Percentiles rank a stretch among this genome's conserved stretches.
phyloP scores from a whole-genome alignment of 2,113 vertebrate species.

The Gallinago media region DNA sequence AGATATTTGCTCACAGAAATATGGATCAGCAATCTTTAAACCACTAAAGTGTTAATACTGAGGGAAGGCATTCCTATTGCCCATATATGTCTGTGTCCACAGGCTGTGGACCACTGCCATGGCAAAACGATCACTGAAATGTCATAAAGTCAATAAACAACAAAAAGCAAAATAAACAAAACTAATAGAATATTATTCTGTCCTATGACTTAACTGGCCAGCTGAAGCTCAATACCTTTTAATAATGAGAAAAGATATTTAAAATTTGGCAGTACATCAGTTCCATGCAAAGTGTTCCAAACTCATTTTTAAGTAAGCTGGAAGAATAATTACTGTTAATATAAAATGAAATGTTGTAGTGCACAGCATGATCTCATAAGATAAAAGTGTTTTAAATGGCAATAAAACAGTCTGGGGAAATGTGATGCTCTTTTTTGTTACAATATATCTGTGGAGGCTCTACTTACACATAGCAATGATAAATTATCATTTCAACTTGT shows the following conservation, averaged over 20 bases:
- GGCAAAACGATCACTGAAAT: not conserved
- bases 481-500: conserved; percentile 3
- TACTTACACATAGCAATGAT: not conserved
- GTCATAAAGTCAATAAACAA: not conserved
- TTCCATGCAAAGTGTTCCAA: not conserved
- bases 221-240: not conserved
- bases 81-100: not conserved
- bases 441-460: not conserved
- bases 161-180: not conserved
- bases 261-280: not conserved
- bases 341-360: not conserved
- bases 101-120: not conserved
- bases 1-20: not conserved
- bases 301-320: not conserved
- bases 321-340: not conserved
- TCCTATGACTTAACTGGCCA: not conserved
- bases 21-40: not conserved
- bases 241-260: not conserved
- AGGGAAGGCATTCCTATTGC: not conserved
- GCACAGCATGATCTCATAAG: not conserved
- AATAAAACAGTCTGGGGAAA: conserved; percentile 21
- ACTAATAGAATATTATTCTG: not conserved
- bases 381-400: conserved; percentile 35
- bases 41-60: not conserved
- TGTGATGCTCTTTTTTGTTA: not conserved